A percentile compares a stretch with the other conserved stretches of the same genome.
These are phyloP conservation scores for Lithophane socia DNA, from an alignment of 2,888 invertebrate genomes.

Conservation along the genomic window DNA sequence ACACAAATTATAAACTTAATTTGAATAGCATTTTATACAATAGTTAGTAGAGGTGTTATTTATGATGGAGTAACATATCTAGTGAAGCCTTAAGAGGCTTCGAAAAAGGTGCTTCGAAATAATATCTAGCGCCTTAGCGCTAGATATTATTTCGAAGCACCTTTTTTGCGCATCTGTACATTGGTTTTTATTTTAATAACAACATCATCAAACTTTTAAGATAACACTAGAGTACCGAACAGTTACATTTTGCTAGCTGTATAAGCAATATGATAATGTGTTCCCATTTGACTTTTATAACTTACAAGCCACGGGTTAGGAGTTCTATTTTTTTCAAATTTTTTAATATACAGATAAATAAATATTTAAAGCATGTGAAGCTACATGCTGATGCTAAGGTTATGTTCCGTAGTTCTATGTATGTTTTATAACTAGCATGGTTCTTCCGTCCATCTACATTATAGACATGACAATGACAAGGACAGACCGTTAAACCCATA, in stretches of 20 bases:
- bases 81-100: too few species aligned
- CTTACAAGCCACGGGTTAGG: neutral
- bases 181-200: neutral
- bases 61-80: neutral
- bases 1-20: neutral
- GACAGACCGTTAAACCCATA: slow-evolving; percentile 3
- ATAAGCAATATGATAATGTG: slow-evolving; percentile 28
- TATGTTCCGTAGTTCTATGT: neutral
- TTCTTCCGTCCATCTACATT: neutral
- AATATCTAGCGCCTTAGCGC: too few species aligned
- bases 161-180: neutral
- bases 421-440: slow-evolving; percentile 3
- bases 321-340: neutral
- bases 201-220: neutral
- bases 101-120: too few species aligned
- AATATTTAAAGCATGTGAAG: slow-evolving; percentile 37
- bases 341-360: neutral
- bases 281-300: slow-evolving; percentile 36
- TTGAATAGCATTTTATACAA: neutral
- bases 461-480: slow-evolving; percentile 6
- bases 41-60: neutral
- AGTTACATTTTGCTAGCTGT: slow-evolving; percentile 1
- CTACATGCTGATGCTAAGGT: slow-evolving; percentile 10
- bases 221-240: neutral
- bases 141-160: neutral